These are phyloP conservation scores for Amphipoea oculea DNA, from an alignment of 2,888 invertebrate genomes.

Conservation along the genomic window DNA sequence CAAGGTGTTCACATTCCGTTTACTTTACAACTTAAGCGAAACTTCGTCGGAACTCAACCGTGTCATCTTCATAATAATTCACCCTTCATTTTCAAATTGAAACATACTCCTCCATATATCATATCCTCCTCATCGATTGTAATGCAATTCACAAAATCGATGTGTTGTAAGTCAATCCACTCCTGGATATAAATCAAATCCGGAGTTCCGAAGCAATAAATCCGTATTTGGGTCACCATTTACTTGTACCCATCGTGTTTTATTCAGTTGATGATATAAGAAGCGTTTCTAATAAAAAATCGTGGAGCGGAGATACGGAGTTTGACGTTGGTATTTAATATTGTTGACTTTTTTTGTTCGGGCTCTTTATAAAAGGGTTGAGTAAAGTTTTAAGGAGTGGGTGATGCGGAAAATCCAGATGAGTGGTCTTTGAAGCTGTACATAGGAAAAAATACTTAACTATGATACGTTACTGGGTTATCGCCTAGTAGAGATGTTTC, in stretches of 20 bases:
- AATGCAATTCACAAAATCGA: slow-evolving; percentile 62
- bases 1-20: slow-evolving; percentile 3
- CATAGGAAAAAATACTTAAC: slow-evolving; percentile 18
- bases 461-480: slow-evolving; percentile 17
- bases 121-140: slow-evolving; percentile 54
- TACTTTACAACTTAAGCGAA: slow-evolving; percentile 22
- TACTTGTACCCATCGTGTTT: slow-evolving; percentile 63
- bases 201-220: slow-evolving; percentile 63
- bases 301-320: slow-evolving; percentile 45
- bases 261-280: slow-evolving; percentile 67
- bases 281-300: slow-evolving; percentile 64
- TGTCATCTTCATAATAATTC: slow-evolving; percentile 26
- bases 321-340: slow-evolving; percentile 64
- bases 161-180: slow-evolving; percentile 64
- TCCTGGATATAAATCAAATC: slow-evolving; percentile 66
- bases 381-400: slow-evolving; percentile 51
- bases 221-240: slow-evolving; percentile 69
- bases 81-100: slow-evolving; percentile 43
- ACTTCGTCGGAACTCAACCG: slow-evolving; percentile 13
- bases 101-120: slow-evolving; percentile 37
- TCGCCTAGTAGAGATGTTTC: neutral
- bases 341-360: slow-evolving; percentile 56
- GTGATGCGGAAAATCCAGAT: slow-evolving; percentile 57
- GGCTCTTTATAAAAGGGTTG: slow-evolving; percentile 48
- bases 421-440: slow-evolving; percentile 34